These are phyloP conservation scores for Drosophila buzzatii DNA, from an alignment of 2,888 invertebrate species.

Conservation along the genomic window DNA sequence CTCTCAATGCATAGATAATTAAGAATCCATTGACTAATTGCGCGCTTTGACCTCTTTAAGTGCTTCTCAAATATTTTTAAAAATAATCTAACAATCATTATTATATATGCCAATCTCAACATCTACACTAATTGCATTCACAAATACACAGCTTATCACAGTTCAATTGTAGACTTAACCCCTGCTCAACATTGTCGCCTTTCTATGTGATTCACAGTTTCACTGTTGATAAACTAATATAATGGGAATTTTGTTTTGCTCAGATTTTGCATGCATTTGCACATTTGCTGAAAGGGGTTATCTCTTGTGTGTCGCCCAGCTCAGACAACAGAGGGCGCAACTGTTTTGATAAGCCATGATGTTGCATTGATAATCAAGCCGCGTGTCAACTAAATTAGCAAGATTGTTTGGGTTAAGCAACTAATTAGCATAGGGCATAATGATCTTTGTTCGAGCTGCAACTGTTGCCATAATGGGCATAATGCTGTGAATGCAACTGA, in stretches of 20 bases:
- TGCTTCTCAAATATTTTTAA: background rate
- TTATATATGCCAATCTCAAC: background rate
- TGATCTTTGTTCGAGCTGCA: conserved; percentile 12
- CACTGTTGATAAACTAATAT: background rate
- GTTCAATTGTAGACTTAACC: background rate
- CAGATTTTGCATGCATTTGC: background rate
- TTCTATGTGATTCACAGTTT: background rate
- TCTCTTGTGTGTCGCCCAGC: background rate
- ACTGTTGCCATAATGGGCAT: conserved; percentile 19
- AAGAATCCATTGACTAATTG: background rate
- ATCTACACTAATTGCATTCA: background rate
- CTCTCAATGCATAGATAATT: background rate
- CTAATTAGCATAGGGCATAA: conserved; percentile 27
- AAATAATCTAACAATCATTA: too few relatives aligned
- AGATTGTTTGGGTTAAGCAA: conserved; percentile 4
- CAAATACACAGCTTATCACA: background rate
- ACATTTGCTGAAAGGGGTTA: conserved; percentile 1
- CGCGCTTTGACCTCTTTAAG: too few relatives aligned
- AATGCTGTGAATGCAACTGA: conserved; percentile 16
- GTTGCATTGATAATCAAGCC: background rate
- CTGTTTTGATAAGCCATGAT: conserved; percentile 9
- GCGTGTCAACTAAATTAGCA: conserved; percentile 4
- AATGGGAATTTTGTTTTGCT: background rate
- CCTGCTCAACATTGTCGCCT: background rate
- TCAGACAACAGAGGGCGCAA: conserved; percentile 8